phyloP scores from a whole-genome alignment of 2,113 vertebrate genomes.

The Seriola dumerili region DNA sequence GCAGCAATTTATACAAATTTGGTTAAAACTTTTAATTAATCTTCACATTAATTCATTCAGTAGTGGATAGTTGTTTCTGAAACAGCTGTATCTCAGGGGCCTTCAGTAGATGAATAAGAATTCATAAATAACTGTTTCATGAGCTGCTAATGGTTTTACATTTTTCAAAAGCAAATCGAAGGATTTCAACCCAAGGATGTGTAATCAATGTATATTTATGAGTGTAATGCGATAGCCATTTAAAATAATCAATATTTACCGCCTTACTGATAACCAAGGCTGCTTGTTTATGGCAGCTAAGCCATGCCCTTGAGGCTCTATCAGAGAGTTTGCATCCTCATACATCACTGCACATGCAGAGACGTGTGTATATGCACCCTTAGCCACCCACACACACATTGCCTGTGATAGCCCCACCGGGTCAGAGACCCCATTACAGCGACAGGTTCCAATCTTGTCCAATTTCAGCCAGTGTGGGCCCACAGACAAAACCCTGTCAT shows the following conservation, averaged over 20 bases:
- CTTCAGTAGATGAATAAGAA: constrained; percentile 51
- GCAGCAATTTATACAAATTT: constrained; percentile 26
- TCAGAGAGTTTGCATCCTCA: constrained; percentile 50
- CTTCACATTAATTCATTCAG: constrained; percentile 19
- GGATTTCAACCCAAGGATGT: constrained; percentile 58
- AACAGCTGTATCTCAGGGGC: constrained; percentile 24
- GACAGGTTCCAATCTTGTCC: constrained; percentile 80
- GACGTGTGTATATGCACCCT: constrained; percentile 42
- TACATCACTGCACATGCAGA: constrained; percentile 54
- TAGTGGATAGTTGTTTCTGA: neutral
- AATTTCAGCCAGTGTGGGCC: constrained; percentile 50
- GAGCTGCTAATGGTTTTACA: constrained; percentile 33
- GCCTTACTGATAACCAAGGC: constrained; percentile 62
- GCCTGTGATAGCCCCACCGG: constrained; percentile 42
- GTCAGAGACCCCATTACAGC: constrained; percentile 77
- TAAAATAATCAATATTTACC: constrained; percentile 76
- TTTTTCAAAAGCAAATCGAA: constrained; percentile 72
- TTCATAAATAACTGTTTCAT: constrained; percentile 48
- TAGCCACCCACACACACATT: constrained; percentile 30
- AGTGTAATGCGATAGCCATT: constrained; percentile 63
- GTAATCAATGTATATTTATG: constrained; percentile 79
- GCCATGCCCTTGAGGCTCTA: constrained; percentile 69
- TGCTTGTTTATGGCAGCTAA: constrained; percentile 64
- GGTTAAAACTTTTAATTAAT: constrained; percentile 1
- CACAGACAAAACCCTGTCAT: constrained; percentile 57